phyloP scores from a whole-genome alignment of 2,797 vertebrate species.

The Macropus fuliginosus region DNA sequence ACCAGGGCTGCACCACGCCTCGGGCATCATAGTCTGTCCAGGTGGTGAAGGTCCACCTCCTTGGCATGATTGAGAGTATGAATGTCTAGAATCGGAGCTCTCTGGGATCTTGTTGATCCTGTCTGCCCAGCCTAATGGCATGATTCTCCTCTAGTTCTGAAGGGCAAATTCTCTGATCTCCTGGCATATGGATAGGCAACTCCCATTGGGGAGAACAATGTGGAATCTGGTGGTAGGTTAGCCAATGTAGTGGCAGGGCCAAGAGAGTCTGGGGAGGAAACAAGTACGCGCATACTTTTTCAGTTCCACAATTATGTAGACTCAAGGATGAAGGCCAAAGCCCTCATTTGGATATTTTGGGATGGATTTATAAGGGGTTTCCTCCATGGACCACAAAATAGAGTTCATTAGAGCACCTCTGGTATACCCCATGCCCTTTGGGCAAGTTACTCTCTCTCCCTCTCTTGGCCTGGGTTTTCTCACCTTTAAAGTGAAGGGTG shows the following conservation, averaged over 20 bases:
- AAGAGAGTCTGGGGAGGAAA: neutral
- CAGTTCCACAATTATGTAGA: neutral
- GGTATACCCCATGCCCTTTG: neutral
- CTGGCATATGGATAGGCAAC: fast-evolving
- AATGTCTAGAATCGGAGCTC: neutral
- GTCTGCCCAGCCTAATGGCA: neutral
- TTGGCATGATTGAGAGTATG: neutral
- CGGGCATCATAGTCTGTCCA: neutral
- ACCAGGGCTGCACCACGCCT: neutral
- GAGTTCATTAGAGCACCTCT: neutral
- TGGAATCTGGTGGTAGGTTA: neutral
- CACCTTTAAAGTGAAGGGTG: neutral
- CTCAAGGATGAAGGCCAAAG: neutral
- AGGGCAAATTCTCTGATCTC: neutral
- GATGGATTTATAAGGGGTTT: neutral
- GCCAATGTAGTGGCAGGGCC: neutral
- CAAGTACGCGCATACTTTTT: neutral
- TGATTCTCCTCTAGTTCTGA: neutral
- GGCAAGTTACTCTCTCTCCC: neutral
- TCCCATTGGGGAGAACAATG: neutral
- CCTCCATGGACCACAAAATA: neutral
- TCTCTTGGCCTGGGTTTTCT: neutral
- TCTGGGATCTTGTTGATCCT: neutral
- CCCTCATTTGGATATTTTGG: neutral
- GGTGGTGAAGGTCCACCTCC: neutral